Conservation (phyloP, 2,113 vertebrate species). For the Arenaria interpres region DNA sequence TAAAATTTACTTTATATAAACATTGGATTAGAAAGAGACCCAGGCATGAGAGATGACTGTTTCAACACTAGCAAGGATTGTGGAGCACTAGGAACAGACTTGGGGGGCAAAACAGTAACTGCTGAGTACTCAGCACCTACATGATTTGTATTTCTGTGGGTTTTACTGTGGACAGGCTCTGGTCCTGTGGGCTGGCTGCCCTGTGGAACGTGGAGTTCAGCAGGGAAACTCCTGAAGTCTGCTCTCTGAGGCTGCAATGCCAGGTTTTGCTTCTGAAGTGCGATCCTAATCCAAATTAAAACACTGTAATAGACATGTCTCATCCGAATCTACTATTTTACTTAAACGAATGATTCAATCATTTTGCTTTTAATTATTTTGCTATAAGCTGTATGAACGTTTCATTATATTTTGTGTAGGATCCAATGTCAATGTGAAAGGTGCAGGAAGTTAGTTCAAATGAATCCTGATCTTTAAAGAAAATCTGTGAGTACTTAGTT, state of each 20-base stretch:
- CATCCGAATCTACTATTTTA: not conserved
- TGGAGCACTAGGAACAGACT: not conserved
- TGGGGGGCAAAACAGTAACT: not conserved
- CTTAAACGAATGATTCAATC: not conserved
- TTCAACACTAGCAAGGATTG: not conserved
- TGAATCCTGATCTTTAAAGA: not conserved
- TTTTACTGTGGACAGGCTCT: not conserved
- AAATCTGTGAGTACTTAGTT: not conserved
- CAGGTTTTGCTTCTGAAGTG: not conserved
- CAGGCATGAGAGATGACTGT: not conserved
- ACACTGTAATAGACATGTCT: not conserved
- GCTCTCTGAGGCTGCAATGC: not conserved
- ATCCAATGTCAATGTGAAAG: not conserved
- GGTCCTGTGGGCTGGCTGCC: not conserved
- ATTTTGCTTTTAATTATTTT: not conserved
- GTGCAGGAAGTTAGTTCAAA: not conserved
- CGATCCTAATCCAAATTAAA: fast-evolving
- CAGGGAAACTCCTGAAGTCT: not conserved
- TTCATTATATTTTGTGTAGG: not conserved
- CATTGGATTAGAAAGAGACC: not conserved
- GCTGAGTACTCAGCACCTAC: not conserved
- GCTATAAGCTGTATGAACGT: not conserved
- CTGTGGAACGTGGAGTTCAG: not conserved
- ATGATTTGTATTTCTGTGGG: not conserved
- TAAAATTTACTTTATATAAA: not conserved